Evolutionary conservation across 2,797 vertebrate genomes (phyloP), one percentile per base, ranked within the genome.

Genomic region (Thripadectes ignobilis): DNA sequence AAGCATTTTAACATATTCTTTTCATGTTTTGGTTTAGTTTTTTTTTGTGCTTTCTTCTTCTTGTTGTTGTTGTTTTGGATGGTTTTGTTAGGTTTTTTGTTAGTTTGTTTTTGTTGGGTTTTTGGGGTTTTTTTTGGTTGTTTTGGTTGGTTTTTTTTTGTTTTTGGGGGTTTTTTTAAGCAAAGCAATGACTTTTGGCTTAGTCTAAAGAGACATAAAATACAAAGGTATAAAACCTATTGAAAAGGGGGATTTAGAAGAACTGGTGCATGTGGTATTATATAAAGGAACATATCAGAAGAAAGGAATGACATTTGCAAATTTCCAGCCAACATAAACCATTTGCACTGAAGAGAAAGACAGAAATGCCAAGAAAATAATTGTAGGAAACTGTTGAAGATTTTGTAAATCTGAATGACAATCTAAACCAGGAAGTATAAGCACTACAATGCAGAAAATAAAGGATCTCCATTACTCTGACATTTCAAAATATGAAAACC

Each of bases 321-420:
- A 89, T 97, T 89, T 94, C 43, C 75, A 95, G 85, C 49, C 71
- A 96, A 65, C 38, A 72, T 76, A 96, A 94, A 82, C 71, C 16
- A 66, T 79, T 95, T 91, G 65, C 52, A 77, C 57, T 91, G 85
- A 88, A 92, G 30, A 66, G 61, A 91, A 94, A 96, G 76, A 84
- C 26, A 88, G 27, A 95, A 92, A 94, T 82, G 73, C 51, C 92
- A 94, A 84, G 73, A 92, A 86, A 96, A 92, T 92, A 95, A 92
- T 90, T 84, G 63, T 45, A 88, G 59, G 38, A 96, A 93, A 92
- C 36, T 71, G 93, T 17, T 89, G 79, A 78, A 79, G 67, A 76
- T 12, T 90, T 95, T 46, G 62, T 76, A 79, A 22, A 18, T 79
- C 63, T 92, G 73, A 94, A 69, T 69, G 85, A 90, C 73, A 88